Evolutionary conservation across 2,888 invertebrate genomes (phyloP).

Genomic region (Spicauda simplicius): DNA sequence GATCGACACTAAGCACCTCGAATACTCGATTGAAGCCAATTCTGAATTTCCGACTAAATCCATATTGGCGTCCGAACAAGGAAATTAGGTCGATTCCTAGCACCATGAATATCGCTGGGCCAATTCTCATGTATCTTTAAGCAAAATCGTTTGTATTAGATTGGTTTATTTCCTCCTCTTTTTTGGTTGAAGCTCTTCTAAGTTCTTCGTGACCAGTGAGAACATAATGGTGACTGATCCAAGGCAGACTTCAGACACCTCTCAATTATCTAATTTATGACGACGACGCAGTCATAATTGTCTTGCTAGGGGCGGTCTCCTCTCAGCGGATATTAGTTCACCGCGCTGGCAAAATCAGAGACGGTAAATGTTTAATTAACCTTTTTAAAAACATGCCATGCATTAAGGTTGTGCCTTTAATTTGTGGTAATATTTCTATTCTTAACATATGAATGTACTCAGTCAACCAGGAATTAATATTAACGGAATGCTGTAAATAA

Average conservation of each 20-base stretch:
- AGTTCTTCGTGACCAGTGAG: neutral
- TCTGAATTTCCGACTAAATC: conserved; percentile 51
- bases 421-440: neutral
- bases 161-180: neutral
- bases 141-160: neutral
- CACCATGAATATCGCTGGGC: conserved; percentile 5
- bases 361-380: too few relatives aligned
- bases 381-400: too few relatives aligned
- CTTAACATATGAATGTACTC: neutral
- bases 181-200: neutral
- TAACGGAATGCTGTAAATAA: too few relatives aligned
- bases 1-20: conserved; percentile 38
- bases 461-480: too few relatives aligned
- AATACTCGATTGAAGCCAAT: conserved; percentile 45
- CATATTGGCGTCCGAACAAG: conserved; percentile 51
- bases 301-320: too few relatives aligned
- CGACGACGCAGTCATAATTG: too few relatives aligned
- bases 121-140: conserved; percentile 1
- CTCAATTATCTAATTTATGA: too few relatives aligned
- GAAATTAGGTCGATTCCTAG: conserved; percentile 57
- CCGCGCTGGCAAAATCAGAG: too few relatives aligned
- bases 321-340: too few relatives aligned
- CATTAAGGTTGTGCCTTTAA: too few relatives aligned
- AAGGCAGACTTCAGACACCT: too few relatives aligned
- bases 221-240: too few relatives aligned